Percentiles rank a stretch among this genome's conserved stretches.
These are phyloP conservation scores for Lagorchestes hirsutus DNA, from an alignment of 2,797 vertebrate species.

Conservation along the genomic window DNA sequence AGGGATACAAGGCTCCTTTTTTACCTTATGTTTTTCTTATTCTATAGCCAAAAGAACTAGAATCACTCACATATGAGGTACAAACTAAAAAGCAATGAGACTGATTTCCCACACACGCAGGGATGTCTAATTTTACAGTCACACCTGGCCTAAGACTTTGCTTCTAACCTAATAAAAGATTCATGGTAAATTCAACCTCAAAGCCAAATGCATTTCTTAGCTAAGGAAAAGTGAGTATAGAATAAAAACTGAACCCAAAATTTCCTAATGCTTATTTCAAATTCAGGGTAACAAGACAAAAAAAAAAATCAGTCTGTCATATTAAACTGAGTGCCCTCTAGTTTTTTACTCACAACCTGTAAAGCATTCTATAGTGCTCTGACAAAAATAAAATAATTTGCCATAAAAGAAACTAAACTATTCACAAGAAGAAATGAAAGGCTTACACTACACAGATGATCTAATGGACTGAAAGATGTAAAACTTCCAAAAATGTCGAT, in stretches of 20 bases:
- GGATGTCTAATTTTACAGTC: neutral
- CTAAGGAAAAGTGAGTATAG: neutral
- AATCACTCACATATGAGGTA: neutral
- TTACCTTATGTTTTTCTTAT: slow-evolving; percentile 4
- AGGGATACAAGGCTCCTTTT: neutral
- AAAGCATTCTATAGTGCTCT: neutral
- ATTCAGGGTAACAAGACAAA: neutral
- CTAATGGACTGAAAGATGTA: neutral
- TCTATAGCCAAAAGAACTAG: slow-evolving; percentile 1
- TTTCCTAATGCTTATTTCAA: neutral
- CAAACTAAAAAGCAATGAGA: neutral
- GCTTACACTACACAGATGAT: neutral
- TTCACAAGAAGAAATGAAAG: neutral
- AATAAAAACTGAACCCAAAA: neutral
- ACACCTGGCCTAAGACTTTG: neutral
- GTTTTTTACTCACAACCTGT: neutral
- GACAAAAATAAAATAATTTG: neutral
- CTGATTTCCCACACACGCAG: neutral
- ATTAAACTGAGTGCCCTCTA: neutral
- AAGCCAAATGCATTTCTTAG: neutral
- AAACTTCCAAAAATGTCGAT: neutral
- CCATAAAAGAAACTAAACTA: neutral
- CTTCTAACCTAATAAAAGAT: neutral
- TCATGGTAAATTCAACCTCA: neutral
- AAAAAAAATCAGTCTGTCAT: neutral